These are phyloP conservation scores for Pseudomyrmex gracilis DNA, from an alignment of 1,140 invertebrate species.

Conservation along the genomic window DNA sequence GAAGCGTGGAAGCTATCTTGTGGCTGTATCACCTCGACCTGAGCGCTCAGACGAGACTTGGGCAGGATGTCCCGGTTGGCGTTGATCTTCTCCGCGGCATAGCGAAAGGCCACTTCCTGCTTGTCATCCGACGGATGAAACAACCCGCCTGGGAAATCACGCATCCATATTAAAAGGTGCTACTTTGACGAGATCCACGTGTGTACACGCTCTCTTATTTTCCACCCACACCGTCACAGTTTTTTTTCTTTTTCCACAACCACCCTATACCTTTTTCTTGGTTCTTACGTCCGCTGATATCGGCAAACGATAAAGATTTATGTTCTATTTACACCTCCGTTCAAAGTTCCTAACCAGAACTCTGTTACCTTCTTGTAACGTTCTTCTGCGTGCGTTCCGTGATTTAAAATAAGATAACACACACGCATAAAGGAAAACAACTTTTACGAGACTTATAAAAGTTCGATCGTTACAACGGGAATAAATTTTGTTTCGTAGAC, in stretches of 20 bases:
- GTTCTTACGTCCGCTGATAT: neutral
- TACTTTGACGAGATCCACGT: conserved; percentile 62
- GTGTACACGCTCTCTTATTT: conserved; percentile 50
- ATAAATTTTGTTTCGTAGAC: conserved; percentile 18
- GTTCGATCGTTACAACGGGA: neutral
- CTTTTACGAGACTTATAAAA: too few relatives aligned
- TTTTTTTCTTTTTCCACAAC: neutral
- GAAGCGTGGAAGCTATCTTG: conserved; percentile 97
- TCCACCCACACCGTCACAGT: conserved; percentile 5
- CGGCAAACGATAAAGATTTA: conserved; percentile 32
- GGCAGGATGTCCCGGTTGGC: conserved; percentile 92
- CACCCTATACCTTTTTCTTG: neutral
- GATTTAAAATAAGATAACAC: neutral
- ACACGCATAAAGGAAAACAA: neutral
- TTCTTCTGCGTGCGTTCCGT: neutral
- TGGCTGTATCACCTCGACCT: conserved; percentile 94
- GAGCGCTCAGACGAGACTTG: conserved; percentile 92
- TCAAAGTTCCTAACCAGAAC: neutral
- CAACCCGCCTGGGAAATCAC: conserved; percentile 91
- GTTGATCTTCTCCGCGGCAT: conserved; percentile 96
- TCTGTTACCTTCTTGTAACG: neutral
- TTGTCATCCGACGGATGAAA: conserved; percentile 94
- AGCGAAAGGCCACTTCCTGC: conserved; percentile 95
- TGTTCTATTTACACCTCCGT: conserved; percentile 1
- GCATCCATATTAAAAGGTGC: conserved; percentile 70